Evolutionary conservation across 2,888 invertebrate species (phyloP).

Genomic region (Xanthia icteritia): DNA sequence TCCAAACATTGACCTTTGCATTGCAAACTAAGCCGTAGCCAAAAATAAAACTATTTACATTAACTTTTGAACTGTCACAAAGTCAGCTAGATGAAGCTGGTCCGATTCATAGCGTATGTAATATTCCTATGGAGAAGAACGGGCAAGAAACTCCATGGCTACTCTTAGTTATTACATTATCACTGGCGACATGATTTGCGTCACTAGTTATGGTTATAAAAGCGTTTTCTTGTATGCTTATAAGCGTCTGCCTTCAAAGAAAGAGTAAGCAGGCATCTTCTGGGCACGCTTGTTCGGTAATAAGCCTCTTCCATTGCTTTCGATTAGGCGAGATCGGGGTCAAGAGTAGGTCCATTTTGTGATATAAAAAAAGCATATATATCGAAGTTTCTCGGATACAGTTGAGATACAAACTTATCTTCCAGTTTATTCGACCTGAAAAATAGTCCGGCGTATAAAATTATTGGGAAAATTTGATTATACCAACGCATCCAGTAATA

Average conservation of each 20-base stretch:
- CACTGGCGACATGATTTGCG: background rate
- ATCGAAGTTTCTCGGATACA: background rate
- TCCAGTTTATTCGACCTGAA: background rate
- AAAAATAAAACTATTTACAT: background rate
- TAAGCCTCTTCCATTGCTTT: too few species aligned
- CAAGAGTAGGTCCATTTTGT: too few species aligned
- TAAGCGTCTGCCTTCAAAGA: too few species aligned
- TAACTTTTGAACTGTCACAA: background rate
- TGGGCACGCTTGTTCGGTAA: too few species aligned
- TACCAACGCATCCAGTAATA: background rate
- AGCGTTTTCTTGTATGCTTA: background rate
- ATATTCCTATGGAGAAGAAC: background rate
- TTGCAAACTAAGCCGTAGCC: background rate
- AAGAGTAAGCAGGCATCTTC: too few species aligned
- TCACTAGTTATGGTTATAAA: background rate
- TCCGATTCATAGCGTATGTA: background rate
- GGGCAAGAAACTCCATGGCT: too few species aligned
- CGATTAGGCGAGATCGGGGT: too few species aligned
- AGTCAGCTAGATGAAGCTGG: background rate
- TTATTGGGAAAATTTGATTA: background rate
- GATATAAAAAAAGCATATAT: too few species aligned
- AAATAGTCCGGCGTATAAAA: background rate
- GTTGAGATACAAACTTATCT: background rate
- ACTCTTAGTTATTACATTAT: too few species aligned
- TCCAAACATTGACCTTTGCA: too few species aligned